Conservation (phyloP, 1,140 invertebrate species). For the Zaprionus camerounensis region DNA sequence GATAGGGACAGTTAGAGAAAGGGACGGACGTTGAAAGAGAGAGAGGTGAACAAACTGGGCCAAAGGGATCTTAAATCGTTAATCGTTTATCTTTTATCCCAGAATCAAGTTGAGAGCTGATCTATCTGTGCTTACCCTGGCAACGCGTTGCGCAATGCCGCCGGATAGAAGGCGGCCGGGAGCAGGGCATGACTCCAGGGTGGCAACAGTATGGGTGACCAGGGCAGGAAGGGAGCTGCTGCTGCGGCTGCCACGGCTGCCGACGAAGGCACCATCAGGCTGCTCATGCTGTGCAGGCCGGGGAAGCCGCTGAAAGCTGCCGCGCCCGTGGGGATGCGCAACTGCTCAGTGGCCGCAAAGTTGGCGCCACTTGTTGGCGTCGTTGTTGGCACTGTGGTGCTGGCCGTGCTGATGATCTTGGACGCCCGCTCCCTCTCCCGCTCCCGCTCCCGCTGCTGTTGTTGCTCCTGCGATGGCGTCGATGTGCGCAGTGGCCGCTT, state of each 20-base stretch:
- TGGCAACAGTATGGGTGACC: constrained; percentile 86
- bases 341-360: constrained; percentile 59
- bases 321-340: constrained; percentile 76
- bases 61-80: too few relatives aligned
- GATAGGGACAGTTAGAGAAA: not conserved
- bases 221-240: constrained; percentile 85
- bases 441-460: constrained; percentile 34
- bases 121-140: constrained; percentile 85
- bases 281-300: constrained; percentile 80
- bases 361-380: constrained; percentile 52
- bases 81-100: not conserved
- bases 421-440: not conserved
- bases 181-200: constrained; percentile 86
- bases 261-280: constrained; percentile 84
- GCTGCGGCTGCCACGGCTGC: constrained; percentile 84
- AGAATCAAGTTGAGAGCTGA: too few relatives aligned
- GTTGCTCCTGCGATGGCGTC: constrained; percentile 60
- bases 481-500: constrained; percentile 71
- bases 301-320: constrained; percentile 79
- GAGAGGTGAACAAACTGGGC: too few relatives aligned
- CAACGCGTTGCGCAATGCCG: constrained; percentile 86
- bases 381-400: constrained; percentile 73
- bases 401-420: constrained; percentile 63
- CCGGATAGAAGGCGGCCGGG: constrained; percentile 85
- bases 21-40: too few relatives aligned